Evolutionary conservation across 2,888 invertebrate species (phyloP).

Genomic region (Entomobrya proxima): DNA sequence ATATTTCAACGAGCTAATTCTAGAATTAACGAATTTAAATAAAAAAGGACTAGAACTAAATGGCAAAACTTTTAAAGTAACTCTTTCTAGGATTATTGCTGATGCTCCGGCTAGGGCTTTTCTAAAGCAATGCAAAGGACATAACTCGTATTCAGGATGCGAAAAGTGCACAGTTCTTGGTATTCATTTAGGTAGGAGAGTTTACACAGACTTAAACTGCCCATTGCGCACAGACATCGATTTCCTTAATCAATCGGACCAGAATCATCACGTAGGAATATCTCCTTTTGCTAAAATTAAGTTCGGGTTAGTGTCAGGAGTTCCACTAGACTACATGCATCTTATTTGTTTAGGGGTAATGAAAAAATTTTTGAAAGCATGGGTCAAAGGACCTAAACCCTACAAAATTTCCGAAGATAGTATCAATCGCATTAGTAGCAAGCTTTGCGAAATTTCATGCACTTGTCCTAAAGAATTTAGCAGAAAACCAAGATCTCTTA

Average conservation of each 20-base stretch:
- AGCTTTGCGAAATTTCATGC: not conserved
- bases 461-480: conserved; percentile 47
- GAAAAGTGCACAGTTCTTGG: conserved; percentile 34
- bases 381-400: conserved; percentile 74
- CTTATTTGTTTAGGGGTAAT: conserved; percentile 76
- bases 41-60: conserved; percentile 22
- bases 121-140: conserved; percentile 31
- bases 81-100: conserved; percentile 27
- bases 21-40: no score
- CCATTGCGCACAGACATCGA: conserved; percentile 25
- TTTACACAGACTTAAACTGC: not conserved
- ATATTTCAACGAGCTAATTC: conserved; percentile 19
- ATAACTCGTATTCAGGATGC: conserved; percentile 40
- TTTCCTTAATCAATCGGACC: conserved; percentile 60
- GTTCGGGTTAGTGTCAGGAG: conserved; percentile 74
- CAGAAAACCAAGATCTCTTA: conserved; percentile 31
- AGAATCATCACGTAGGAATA: conserved; percentile 68
- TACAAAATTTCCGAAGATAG: conserved; percentile 20
- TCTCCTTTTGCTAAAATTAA: conserved; percentile 71
- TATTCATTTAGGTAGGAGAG: not conserved
- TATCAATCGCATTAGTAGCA: conserved; percentile 1
- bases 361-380: conserved; percentile 74
- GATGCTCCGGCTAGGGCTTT: conserved; percentile 56
- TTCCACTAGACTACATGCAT: conserved; percentile 76
- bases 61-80: not conserved